phyloP scores from a whole-genome alignment of 2,113 vertebrate species.

The Typhlomys cinereus region DNA sequence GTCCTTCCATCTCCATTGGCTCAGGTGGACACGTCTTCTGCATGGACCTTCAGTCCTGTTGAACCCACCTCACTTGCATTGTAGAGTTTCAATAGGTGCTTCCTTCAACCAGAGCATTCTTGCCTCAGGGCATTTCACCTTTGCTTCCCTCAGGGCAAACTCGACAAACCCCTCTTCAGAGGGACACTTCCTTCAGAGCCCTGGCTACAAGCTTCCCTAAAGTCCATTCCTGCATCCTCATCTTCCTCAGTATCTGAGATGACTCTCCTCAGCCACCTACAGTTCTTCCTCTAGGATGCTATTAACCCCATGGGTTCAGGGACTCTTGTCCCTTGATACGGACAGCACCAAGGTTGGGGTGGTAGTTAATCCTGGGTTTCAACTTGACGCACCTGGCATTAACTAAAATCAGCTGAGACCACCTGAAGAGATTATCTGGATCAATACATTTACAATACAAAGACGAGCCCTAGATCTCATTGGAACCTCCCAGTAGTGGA shows the following conservation, averaged over 20 bases:
- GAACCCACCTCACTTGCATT: not conserved
- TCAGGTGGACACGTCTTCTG: not conserved
- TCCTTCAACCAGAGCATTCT: not conserved
- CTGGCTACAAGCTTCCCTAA: not conserved
- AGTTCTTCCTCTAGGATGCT: not conserved
- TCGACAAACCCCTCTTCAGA: not conserved
- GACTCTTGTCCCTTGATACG: not conserved
- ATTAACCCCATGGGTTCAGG: not conserved
- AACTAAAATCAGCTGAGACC: no score
- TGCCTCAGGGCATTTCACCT: not conserved
- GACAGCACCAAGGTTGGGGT: not conserved
- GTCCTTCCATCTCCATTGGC: not conserved
- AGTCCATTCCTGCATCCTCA: not conserved
- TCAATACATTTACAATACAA: no score
- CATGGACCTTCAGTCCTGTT: not conserved
- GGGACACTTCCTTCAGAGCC: not conserved
- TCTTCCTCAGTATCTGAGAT: not conserved
- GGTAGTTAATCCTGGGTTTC: no score
- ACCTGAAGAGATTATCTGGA: no score
- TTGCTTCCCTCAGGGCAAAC: not conserved
- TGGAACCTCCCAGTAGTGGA: no score
- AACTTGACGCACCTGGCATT: no score
- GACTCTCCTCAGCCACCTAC: not conserved
- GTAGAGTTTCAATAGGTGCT: not conserved
- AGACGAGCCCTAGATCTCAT: no score